Conservation (phyloP, 2,797 vertebrate genomes). For the Cephalopachus bancanus region DNA sequence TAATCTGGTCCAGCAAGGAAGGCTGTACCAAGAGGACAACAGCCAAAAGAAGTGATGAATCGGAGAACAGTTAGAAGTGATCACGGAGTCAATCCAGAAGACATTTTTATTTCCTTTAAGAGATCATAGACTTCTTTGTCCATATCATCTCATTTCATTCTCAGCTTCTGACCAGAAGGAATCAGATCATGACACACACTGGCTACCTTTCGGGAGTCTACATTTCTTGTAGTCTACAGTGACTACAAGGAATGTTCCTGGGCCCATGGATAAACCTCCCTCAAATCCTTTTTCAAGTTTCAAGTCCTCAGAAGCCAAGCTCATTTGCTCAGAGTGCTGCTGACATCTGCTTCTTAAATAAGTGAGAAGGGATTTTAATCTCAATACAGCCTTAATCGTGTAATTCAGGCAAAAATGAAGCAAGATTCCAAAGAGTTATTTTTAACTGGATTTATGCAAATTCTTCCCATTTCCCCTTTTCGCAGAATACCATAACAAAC, state of each 20-base stretch:
- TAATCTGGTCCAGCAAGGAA: constrained; percentile 12
- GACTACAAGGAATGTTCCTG: neutral
- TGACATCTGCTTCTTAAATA: constrained; percentile 54
- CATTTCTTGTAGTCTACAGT: neutral
- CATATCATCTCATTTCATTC: neutral
- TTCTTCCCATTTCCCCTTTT: constrained; percentile 20
- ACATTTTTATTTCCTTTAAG: neutral
- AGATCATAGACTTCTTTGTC: neutral
- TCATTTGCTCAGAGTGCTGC: constrained; percentile 62
- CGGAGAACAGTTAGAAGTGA: neutral
- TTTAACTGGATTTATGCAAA: constrained; percentile 77
- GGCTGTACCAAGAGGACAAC: neutral
- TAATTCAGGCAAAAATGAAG: constrained; percentile 65
- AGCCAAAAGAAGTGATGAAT: neutral
- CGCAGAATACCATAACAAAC: constrained; percentile 42
- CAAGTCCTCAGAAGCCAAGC: constrained; percentile 19
- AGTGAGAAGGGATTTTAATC: constrained; percentile 72
- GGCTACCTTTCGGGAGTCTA: neutral
- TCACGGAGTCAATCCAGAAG: neutral
- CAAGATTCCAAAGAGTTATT: constrained; percentile 74
- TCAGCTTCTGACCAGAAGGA: neutral
- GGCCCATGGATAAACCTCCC: neutral
- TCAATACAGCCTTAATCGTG: constrained; percentile 68
- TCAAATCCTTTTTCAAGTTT: constrained; percentile 17
- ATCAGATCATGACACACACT: neutral